Conservation (phyloP, 2,888 invertebrate genomes). For the Plebejus anna region DNA sequence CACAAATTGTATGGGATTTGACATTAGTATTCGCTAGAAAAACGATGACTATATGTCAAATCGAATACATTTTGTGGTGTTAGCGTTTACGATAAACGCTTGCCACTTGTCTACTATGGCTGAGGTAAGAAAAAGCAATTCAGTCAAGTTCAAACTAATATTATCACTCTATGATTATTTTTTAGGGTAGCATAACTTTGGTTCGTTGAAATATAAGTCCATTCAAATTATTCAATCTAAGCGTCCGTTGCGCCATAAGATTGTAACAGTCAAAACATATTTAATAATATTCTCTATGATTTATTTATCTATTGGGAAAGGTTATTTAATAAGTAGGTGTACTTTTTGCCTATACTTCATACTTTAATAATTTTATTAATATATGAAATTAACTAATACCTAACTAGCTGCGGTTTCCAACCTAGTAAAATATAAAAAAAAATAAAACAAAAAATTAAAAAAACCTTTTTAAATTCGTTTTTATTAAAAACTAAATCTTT, state of each 20-base stretch:
- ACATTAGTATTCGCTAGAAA: no score
- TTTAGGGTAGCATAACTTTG: background rate
- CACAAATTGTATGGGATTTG: no score
- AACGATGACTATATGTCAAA: no score
- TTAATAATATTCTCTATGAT: background rate
- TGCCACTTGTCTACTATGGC: no score
- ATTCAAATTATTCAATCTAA: constrained; percentile 4
- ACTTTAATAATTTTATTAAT: background rate
- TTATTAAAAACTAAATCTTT: background rate
- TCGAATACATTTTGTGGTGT: no score
- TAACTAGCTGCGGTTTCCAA: background rate
- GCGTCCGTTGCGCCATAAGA: background rate
- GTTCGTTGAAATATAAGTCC: background rate
- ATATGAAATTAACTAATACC: background rate
- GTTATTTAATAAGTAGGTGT: background rate
- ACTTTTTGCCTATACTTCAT: background rate
- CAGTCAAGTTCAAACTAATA: background rate
- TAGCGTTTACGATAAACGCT: no score
- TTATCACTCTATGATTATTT: background rate
- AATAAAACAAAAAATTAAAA: background rate
- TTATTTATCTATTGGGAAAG: background rate
- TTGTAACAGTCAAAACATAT: constrained; percentile 6
- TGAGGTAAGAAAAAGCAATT: no score
- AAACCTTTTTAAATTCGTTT: background rate
- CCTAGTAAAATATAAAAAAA: background rate